Evolutionary conservation across 2,113 vertebrate species (phyloP).

Genomic region (Hirundichthys speculiger): DNA sequence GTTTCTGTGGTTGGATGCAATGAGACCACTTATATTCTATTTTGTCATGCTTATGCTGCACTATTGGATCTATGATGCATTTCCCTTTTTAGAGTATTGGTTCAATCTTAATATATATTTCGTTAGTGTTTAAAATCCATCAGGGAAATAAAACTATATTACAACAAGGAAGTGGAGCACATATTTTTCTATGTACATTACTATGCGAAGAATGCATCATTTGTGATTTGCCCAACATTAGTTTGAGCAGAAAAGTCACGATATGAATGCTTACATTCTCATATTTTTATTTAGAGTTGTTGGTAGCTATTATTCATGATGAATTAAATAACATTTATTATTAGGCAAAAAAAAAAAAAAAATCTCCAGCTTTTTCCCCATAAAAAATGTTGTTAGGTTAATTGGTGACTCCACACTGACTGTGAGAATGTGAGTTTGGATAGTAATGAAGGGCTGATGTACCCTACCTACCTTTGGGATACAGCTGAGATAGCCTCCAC

Average conservation of each 20-base stretch:
- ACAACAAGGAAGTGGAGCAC: conserved; percentile 29
- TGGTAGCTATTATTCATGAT: not conserved
- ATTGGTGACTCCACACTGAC: too few relatives aligned
- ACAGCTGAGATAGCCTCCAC: too few relatives aligned
- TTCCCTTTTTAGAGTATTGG: conserved; percentile 19
- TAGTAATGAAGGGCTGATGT: too few relatives aligned
- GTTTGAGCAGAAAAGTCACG: conserved; percentile 38
- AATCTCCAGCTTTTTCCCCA: too few relatives aligned
- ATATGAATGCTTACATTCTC: too few relatives aligned
- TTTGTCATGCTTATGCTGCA: not conserved
- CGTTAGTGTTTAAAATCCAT: conserved; percentile 33
- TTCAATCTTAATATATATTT: conserved; percentile 28
- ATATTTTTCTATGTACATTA: too few relatives aligned
- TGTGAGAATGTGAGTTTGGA: too few relatives aligned
- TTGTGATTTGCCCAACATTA: conserved; percentile 15
- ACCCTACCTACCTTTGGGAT: too few relatives aligned
- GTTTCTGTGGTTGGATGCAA: not conserved
- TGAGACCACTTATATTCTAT: conserved; percentile 8
- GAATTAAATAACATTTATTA: too few relatives aligned
- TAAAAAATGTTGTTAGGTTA: too few relatives aligned
- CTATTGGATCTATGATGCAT: conserved; percentile 10
- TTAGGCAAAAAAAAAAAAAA: too few relatives aligned
- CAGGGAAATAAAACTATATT: conserved; percentile 32
- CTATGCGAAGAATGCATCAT: too few relatives aligned
- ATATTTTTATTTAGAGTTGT: conserved; percentile 4